Conservation (phyloP, 2,797 vertebrate species). For the Crenuchus spilurus region DNA sequence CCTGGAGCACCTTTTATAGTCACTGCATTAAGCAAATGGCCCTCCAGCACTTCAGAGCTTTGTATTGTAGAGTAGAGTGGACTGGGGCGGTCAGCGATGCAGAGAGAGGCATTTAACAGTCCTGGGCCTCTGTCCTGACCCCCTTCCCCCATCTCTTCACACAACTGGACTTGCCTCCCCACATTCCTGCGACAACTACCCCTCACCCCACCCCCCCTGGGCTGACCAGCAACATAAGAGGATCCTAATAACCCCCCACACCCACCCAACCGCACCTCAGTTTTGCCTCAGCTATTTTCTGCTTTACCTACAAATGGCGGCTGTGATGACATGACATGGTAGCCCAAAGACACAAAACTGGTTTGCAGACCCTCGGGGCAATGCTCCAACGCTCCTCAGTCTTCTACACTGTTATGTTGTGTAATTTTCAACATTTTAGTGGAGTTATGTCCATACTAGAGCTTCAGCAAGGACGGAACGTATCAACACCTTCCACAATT, state of each 20-base stretch:
- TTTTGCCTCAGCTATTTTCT: constrained; percentile 16
- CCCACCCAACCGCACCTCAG: constrained; percentile 30
- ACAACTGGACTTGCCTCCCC: constrained; percentile 79
- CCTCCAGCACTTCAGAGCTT: constrained; percentile 8
- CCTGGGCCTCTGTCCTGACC: constrained; percentile 38
- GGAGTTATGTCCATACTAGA: no score
- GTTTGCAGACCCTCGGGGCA: not conserved
- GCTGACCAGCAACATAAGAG: constrained; percentile 71
- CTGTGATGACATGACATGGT: not conserved
- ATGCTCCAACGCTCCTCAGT: not conserved
- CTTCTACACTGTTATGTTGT: no score
- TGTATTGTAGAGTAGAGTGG: constrained; percentile 31
- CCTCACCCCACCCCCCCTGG: constrained; percentile 58
- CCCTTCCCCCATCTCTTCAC: constrained; percentile 51
- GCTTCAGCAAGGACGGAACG: no score
- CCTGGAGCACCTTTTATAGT: constrained; percentile 19
- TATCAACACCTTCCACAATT: no score
- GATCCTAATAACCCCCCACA: constrained; percentile 75
- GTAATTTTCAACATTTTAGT: no score
- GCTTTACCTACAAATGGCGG: constrained; percentile 13
- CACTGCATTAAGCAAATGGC: constrained; percentile 1
- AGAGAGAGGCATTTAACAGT: constrained; percentile 45
- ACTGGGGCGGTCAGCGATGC: constrained; percentile 44
- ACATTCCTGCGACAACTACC: constrained; percentile 81
- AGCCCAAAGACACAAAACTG: not conserved